Conservation (phyloP, 2,888 invertebrate species). For the Scaptomyza reducta region DNA sequence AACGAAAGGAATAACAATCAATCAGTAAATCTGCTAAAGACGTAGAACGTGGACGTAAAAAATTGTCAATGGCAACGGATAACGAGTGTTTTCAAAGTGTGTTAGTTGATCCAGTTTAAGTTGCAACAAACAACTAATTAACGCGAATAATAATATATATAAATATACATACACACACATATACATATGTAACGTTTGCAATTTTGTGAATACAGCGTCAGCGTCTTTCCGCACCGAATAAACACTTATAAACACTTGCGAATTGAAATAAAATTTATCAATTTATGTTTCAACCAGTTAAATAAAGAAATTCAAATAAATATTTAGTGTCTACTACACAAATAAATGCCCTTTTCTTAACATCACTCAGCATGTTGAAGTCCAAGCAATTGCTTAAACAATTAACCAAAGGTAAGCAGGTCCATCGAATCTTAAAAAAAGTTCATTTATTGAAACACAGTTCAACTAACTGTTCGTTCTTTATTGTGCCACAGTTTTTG, state of each 20-base stretch:
- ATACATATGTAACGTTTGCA: not conserved
- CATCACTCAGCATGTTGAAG: conserved; percentile 70
- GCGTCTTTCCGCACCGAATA: not conserved
- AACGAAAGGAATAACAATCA: conserved; percentile 52
- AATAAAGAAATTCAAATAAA: conserved; percentile 18
- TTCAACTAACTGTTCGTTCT: conserved; percentile 13
- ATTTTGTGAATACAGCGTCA: conserved; percentile 9
- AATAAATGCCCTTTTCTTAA: conserved; percentile 43
- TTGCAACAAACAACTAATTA: conserved; percentile 15
- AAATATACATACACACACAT: conserved; percentile 2
- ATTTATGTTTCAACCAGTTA: conserved; percentile 8
- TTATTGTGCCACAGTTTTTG: not conserved
- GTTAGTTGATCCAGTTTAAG: conserved; percentile 22
- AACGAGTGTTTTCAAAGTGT: conserved; percentile 17
- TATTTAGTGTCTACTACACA: conserved; percentile 18
- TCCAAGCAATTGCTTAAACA: conserved; percentile 71
- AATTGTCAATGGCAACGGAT: conserved; percentile 38
- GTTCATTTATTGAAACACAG: conserved; percentile 27
- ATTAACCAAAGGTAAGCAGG: conserved; percentile 73
- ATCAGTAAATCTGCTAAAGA: conserved; percentile 60
- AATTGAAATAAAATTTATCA: conserved; percentile 17
- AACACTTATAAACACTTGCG: not conserved
- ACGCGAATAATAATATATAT: conserved; percentile 11
- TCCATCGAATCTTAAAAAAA: not conserved
- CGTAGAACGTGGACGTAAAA: conserved; percentile 56